These are phyloP conservation scores for Corythoichthys haematopterus DNA, from an alignment of 2,113 vertebrate genomes.

Conservation along the genomic window DNA sequence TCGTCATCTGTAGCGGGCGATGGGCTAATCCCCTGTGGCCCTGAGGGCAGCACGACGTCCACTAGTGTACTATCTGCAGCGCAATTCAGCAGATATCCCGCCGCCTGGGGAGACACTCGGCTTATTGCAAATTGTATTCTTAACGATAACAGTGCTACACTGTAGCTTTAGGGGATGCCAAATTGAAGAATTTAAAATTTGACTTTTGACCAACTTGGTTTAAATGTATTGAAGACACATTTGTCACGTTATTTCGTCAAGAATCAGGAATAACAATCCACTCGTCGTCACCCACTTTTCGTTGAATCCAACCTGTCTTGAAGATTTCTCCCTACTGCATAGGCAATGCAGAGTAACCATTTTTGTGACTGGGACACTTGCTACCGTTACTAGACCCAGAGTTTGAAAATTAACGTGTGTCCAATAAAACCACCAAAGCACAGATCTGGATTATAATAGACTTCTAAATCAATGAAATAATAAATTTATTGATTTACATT, in stretches of 20 bases:
- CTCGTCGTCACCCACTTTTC: no score
- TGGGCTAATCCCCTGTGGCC: slow-evolving; percentile 68
- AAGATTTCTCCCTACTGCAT: no score
- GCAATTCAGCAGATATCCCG: slow-evolving; percentile 75
- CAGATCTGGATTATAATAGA: no score
- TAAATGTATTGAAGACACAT: neutral
- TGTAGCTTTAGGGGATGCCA: neutral
- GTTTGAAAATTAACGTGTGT: no score
- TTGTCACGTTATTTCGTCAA: neutral
- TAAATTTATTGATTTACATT: no score
- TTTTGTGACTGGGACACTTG: no score
- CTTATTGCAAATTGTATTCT: slow-evolving; percentile 77
- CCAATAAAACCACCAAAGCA: no score
- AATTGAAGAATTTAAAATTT: neutral
- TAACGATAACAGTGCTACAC: neutral
- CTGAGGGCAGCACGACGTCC: slow-evolving; percentile 72
- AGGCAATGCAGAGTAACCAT: no score
- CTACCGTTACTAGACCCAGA: no score
- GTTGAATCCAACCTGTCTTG: no score
- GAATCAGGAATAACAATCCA: neutral
- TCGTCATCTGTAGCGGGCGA: slow-evolving; percentile 78
- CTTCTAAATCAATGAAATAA: no score
- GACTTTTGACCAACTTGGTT: neutral
- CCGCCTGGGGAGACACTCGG: slow-evolving; percentile 83
- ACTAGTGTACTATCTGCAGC: slow-evolving; percentile 77